These are phyloP conservation scores for Microcebus tavaratra DNA, from an alignment of 2,113 vertebrate genomes.

Conservation along the genomic window DNA sequence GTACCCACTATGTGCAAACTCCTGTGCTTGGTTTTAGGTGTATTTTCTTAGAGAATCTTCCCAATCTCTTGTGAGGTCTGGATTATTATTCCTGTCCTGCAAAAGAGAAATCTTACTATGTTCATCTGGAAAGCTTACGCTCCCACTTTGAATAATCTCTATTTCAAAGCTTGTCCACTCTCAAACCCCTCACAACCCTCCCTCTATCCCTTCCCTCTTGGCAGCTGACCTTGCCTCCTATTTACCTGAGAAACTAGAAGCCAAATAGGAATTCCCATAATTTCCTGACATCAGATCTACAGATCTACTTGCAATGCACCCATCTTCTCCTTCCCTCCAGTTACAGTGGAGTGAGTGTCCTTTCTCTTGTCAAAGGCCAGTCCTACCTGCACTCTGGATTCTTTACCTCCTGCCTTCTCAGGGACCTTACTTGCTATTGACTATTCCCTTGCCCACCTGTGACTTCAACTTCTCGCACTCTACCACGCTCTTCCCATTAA, in stretches of 20 bases:
- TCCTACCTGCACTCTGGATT: neutral
- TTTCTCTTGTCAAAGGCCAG: neutral
- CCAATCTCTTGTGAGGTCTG: neutral
- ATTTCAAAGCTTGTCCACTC: neutral
- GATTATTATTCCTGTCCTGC: neutral
- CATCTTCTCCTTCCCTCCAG: neutral
- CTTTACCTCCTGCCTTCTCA: neutral
- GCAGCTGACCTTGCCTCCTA: neutral
- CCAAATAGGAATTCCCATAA: neutral
- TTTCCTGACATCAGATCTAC: neutral
- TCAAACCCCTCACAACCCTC: neutral
- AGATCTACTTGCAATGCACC: neutral
- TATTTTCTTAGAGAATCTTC: neutral
- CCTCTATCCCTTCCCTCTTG: neutral
- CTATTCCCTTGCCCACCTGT: neutral
- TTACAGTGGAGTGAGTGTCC: neutral
- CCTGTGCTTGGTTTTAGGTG: neutral
- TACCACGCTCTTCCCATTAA: neutral
- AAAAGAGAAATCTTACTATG: neutral
- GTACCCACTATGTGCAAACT: neutral
- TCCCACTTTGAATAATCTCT: neutral
- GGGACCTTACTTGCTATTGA: neutral
- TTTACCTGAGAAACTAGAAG: neutral
- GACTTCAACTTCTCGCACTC: neutral
- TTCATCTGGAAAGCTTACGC: too few species aligned